These are phyloP conservation scores for Falco punctatus DNA, from an alignment of 2,113 vertebrate genomes.

Conservation along the genomic window DNA sequence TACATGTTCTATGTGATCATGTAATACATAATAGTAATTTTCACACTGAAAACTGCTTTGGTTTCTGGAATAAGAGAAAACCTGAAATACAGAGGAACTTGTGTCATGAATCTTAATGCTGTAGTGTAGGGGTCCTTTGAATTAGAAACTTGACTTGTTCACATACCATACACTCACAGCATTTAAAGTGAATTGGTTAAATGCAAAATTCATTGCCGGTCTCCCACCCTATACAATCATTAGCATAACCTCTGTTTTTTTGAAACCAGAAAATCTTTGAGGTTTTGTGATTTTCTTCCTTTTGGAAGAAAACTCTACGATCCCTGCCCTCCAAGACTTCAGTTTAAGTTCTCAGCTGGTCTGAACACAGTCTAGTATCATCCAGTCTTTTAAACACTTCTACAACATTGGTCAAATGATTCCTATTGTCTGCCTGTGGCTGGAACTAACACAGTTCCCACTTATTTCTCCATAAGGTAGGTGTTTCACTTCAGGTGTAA, in stretches of 20 bases:
- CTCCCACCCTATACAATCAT: not conserved
- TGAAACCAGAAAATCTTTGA: not conserved
- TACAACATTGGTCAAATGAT: not conserved
- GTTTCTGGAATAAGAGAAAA: not conserved
- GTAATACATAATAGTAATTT: not conserved
- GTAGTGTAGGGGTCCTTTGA: not conserved
- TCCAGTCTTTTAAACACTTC: not conserved
- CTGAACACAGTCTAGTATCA: not conserved
- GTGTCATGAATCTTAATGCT: not conserved
- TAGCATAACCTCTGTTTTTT: not conserved
- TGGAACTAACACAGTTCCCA: not conserved
- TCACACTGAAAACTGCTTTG: not conserved
- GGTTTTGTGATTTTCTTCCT: not conserved
- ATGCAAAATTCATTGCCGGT: not conserved
- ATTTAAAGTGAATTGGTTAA: not conserved
- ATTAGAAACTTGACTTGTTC: not conserved
- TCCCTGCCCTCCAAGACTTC: not conserved
- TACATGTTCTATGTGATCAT: not conserved
- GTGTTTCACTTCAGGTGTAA: not conserved
- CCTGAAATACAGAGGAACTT: not conserved
- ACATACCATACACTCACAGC: not conserved
- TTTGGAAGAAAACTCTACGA: not conserved
- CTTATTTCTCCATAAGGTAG: not conserved
- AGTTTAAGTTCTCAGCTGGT: not conserved
- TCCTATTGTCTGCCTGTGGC: not conserved